Percentiles rank a stretch among this genome's conserved stretches.
Evolutionary conservation across 2,888 invertebrate species (phyloP).

Genomic region (Meghimatium bilineatum): DNA sequence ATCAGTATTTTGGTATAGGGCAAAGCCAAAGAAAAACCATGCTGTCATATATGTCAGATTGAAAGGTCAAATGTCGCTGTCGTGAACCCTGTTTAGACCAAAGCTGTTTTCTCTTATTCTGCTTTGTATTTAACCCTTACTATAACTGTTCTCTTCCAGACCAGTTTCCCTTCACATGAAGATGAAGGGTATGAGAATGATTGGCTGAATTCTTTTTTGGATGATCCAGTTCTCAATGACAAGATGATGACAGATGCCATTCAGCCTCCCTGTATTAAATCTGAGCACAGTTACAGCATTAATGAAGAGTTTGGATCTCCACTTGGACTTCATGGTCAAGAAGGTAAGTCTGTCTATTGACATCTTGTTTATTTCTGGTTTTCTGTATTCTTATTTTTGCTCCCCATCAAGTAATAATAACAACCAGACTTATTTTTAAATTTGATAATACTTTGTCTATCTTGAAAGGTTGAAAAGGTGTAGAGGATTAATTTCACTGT

Average conservation of each 20-base stretch:
- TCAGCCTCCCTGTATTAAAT: conserved; percentile 87
- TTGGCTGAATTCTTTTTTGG: conserved; percentile 70
- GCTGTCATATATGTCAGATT: too few species aligned
- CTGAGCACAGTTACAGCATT: conserved; percentile 63
- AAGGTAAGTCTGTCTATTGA: conserved; percentile 53
- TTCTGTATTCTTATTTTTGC: too few species aligned
- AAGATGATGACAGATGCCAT: conserved; percentile 92
- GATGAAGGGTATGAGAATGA: conserved; percentile 64
- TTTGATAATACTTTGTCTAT: too few species aligned
- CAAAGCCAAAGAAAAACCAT: too few species aligned
- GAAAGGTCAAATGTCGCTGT: too few species aligned
- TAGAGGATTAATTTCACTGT: too few species aligned
- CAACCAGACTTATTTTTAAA: too few species aligned
- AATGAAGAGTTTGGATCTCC: conserved; percentile 62
- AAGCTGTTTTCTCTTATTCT: neutral
- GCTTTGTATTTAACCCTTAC: neutral
- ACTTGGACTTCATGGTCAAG: conserved; percentile 59
- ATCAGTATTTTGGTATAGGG: too few species aligned
- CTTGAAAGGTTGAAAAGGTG: too few species aligned
- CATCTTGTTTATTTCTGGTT: too few species aligned
- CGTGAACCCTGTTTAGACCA: too few species aligned
- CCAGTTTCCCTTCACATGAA: conserved; percentile 43
- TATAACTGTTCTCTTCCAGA: conserved; percentile 23
- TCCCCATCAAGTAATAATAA: too few species aligned
- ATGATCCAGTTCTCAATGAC: conserved; percentile 85